These are phyloP conservation scores for Oedothorax gibbosus DNA, from an alignment of 1,140 invertebrate genomes.

Conservation along the genomic window DNA sequence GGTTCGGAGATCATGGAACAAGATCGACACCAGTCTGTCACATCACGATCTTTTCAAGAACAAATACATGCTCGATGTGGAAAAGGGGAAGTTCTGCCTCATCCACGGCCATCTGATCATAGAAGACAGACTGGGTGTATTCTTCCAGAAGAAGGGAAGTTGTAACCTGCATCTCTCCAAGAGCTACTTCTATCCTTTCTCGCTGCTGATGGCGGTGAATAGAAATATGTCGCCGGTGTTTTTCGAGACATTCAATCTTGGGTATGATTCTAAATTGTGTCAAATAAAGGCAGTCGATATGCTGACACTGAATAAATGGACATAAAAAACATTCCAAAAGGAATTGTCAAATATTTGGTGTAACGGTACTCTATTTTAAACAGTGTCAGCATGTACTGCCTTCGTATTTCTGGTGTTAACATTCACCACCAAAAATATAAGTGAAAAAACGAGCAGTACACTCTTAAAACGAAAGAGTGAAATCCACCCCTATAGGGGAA, in stretches of 20 bases:
- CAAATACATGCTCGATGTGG: not conserved
- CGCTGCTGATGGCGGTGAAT: conserved; percentile 28
- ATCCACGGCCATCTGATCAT: conserved; percentile 43
- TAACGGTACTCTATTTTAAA: no score
- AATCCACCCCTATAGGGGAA: no score
- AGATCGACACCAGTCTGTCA: not conserved
- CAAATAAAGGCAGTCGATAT: no score
- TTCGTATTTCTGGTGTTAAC: no score
- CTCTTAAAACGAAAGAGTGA: no score
- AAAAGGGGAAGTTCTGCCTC: conserved; percentile 14
- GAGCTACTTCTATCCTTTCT: conserved; percentile 37
- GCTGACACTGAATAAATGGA: no score
- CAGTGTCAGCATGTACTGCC: no score
- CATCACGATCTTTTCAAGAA: not conserved
- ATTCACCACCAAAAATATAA: no score
- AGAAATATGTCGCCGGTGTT: not conserved
- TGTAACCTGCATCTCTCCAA: conserved; percentile 41
- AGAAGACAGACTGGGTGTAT: not conserved
- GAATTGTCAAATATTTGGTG: no score
- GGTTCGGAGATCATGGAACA: conserved; percentile 1
- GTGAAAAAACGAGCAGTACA: no score
- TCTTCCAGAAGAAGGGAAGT: not conserved
- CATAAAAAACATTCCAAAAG: no score
- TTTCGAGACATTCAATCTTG: conserved; percentile 10
- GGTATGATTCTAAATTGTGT: no score